A percentile compares a stretch with the other conserved stretches of the same genome.
Conservation (phyloP, 2,888 invertebrate genomes). For the Muscina levida region DNA sequence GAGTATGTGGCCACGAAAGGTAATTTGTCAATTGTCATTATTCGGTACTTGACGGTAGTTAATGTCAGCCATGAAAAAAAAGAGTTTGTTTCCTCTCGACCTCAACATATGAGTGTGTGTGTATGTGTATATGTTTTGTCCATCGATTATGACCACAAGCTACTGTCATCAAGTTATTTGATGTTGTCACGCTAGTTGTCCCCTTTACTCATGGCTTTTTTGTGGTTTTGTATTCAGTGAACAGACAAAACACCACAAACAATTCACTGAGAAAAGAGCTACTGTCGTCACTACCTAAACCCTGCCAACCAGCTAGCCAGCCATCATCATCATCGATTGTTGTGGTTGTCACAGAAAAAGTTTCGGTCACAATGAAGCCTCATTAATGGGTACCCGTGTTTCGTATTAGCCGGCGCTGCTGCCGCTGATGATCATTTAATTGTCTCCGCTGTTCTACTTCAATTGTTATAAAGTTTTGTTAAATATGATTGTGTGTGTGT, state of each 20-base stretch:
- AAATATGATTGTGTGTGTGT: background rate
- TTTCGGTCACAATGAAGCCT: conserved; percentile 23
- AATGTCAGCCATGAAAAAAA: conserved; percentile 56
- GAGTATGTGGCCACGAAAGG: conserved; percentile 55
- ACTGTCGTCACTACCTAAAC: conserved; percentile 53
- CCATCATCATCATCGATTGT: conserved; percentile 55
- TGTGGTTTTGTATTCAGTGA: conserved; percentile 48
- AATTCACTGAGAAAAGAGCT: conserved; percentile 43
- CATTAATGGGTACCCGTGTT: conserved; percentile 15
- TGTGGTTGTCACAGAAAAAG: conserved; percentile 61
- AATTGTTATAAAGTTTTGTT: conserved; percentile 40
- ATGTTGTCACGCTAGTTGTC: conserved; percentile 66
- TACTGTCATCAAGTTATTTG: conserved; percentile 64
- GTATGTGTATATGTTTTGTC: conserved; percentile 31
- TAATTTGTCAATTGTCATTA: conserved; percentile 69
- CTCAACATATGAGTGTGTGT: too few relatives aligned
- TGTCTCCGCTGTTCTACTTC: conserved; percentile 60
- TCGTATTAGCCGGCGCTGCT: background rate
- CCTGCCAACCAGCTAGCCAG: conserved; percentile 38
- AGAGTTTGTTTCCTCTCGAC: background rate
- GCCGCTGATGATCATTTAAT: conserved; percentile 56
- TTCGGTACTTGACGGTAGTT: conserved; percentile 54
- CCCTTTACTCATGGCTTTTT: conserved; percentile 62
- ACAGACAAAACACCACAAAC: conserved; percentile 19
- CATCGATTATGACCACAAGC: conserved; percentile 58